These are phyloP conservation scores for Tapera naevia DNA, from an alignment of 2,797 vertebrate species.

Conservation along the genomic window DNA sequence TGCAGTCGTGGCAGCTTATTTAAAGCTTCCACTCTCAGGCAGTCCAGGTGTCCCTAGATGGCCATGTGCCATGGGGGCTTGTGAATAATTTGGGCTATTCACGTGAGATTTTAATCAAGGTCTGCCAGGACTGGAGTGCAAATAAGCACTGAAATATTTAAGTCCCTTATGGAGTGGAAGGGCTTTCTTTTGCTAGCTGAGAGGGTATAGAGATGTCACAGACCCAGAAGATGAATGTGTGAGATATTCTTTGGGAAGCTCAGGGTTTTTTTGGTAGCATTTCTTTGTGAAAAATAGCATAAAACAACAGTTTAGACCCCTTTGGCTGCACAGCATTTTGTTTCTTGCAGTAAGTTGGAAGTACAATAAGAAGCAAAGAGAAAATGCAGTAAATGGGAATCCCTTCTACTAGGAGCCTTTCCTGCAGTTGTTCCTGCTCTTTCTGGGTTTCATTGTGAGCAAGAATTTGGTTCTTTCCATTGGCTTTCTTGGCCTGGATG, in stretches of 20 bases:
- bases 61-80: not conserved
- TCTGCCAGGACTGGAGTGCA: not conserved
- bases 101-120: not conserved
- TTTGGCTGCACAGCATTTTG: not conserved
- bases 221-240: not conserved
- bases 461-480: not conserved
- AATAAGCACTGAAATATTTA: not conserved
- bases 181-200: not conserved
- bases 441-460: not conserved
- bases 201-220: not conserved
- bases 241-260: not conserved
- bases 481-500: not conserved
- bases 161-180: not conserved
- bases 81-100: slow-evolving; percentile 7
- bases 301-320: not conserved
- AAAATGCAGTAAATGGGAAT: not conserved
- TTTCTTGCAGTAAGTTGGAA: not conserved
- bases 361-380: not conserved
- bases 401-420: not conserved
- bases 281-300: not conserved
- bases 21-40: not conserved
- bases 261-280: not conserved
- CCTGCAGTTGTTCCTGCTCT: not conserved
- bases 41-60: not conserved
- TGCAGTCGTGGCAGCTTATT: not conserved